phyloP scores from a whole-genome alignment of 2,888 invertebrate species.

The Meiosimyza platycephala region DNA sequence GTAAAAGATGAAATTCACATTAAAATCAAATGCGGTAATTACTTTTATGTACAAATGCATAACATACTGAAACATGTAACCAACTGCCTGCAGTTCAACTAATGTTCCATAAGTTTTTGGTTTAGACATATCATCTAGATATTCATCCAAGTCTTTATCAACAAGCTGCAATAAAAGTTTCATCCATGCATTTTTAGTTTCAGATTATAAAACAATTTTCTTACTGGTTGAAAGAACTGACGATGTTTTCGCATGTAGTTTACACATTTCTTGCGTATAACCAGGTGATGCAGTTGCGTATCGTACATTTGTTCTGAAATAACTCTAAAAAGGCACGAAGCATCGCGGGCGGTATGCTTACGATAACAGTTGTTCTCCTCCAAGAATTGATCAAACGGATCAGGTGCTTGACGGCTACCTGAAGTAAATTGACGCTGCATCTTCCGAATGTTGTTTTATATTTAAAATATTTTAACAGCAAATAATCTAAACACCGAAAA shows the following conservation, averaged over 20 bases:
- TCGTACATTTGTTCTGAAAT: slow-evolving; percentile 84
- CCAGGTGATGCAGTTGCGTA: slow-evolving; percentile 78
- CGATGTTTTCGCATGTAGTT: slow-evolving; percentile 77
- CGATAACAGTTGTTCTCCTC: slow-evolving; percentile 84
- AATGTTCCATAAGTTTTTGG: slow-evolving; percentile 77
- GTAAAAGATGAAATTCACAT: neutral
- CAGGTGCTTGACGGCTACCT: slow-evolving; percentile 66
- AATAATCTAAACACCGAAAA: too few relatives aligned
- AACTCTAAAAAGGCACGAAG: slow-evolving; percentile 88
- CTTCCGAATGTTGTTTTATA: neutral
- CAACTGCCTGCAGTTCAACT: slow-evolving; percentile 78
- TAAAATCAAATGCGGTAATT: neutral
- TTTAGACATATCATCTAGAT: slow-evolving; percentile 77
- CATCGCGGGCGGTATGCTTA: slow-evolving; percentile 89
- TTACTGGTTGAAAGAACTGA: slow-evolving; percentile 75
- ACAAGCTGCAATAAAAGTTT: slow-evolving; percentile 69
- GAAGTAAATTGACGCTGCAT: slow-evolving; percentile 63
- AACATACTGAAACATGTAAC: slow-evolving; percentile 76
- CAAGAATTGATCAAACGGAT: slow-evolving; percentile 78
- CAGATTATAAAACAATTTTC: slow-evolving; percentile 28
- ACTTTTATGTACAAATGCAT: neutral
- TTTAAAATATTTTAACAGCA: too few relatives aligned
- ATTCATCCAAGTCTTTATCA: slow-evolving; percentile 74
- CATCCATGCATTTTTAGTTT: slow-evolving; percentile 15
- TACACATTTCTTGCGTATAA: slow-evolving; percentile 79